A percentile compares a stretch with the other conserved stretches of the same genome.
These are phyloP conservation scores for Cosmia trapezina DNA, from an alignment of 2,888 invertebrate species.

Conservation along the genomic window DNA sequence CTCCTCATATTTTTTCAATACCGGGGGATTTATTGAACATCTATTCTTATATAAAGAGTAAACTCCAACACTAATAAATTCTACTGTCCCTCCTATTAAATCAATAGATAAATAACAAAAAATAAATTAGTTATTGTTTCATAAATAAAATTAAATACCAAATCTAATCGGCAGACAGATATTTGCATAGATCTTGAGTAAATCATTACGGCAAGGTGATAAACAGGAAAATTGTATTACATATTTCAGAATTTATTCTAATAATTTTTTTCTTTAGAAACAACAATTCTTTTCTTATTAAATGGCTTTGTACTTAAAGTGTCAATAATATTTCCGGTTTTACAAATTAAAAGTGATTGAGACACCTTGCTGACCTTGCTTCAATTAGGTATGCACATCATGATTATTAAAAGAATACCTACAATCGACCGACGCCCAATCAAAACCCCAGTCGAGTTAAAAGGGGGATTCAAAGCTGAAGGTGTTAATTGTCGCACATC, in stretches of 20 bases:
- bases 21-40: too few relatives aligned
- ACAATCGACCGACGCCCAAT: constrained; percentile 5
- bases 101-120: not conserved
- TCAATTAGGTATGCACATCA: not conserved
- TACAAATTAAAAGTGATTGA: not conserved
- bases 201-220: constrained; percentile 21
- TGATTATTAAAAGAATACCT: not conserved
- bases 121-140: not conserved
- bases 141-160: constrained; percentile 15
- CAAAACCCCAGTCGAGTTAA: constrained; percentile 12
- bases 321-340: not conserved
- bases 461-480: constrained; percentile 43
- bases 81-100: not conserved
- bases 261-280: not conserved
- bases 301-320: not conserved
- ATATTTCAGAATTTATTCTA: constrained; percentile 4
- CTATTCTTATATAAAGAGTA: too few relatives aligned
- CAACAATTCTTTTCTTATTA: too few relatives aligned
- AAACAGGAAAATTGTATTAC: constrained; percentile 18
- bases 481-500: constrained; percentile 55
- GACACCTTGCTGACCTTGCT: not conserved
- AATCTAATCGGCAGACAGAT: constrained; percentile 22
- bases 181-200: constrained; percentile 20
- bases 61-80: not conserved
- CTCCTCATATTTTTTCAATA: too few relatives aligned